phyloP scores from a whole-genome alignment of 2,797 vertebrate genomes.

The Parauchenoglanis punctatus region DNA sequence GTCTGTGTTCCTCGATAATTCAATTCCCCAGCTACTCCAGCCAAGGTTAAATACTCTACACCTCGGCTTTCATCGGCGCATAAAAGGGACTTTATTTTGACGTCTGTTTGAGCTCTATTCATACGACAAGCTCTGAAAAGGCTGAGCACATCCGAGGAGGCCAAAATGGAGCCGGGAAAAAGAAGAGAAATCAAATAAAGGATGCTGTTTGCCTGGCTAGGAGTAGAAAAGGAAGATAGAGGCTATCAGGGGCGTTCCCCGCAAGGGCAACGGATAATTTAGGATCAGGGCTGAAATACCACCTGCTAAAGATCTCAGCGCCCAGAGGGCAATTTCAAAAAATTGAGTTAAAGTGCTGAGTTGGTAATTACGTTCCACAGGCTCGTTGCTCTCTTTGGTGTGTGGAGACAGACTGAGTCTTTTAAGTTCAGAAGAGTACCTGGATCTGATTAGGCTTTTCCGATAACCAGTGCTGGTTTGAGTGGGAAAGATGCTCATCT shows the following conservation, averaged over 20 bases:
- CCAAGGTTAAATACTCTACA: constrained; percentile 41
- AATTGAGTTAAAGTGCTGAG: constrained; percentile 35
- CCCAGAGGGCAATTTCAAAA: constrained; percentile 26
- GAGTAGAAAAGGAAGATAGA: neutral
- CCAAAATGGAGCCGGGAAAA: constrained; percentile 4
- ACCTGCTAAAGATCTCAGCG: constrained; percentile 18
- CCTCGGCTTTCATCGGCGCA: constrained; percentile 41
- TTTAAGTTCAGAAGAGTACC: neutral
- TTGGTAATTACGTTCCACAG: neutral
- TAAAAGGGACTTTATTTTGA: constrained; percentile 31
- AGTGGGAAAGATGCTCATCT: neutral
- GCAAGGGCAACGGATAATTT: constrained; percentile 27
- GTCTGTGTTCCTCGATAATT: constrained; percentile 66
- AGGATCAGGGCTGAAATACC: constrained; percentile 26
- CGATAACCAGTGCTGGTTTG: neutral
- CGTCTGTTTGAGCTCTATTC: constrained; percentile 3
- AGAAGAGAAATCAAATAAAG: constrained; percentile 33
- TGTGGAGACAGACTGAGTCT: neutral
- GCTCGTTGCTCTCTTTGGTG: neutral
- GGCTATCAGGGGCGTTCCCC: constrained; percentile 16
- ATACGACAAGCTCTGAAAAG: constrained; percentile 14
- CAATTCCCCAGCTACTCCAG: constrained; percentile 55
- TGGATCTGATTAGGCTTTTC: neutral
- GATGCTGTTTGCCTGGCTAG: constrained; percentile 22
- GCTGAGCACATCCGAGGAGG: neutral